Percentiles rank a stretch among this genome's conserved stretches.
Conservation (phyloP, 2,888 invertebrate genomes). For the Nesidiocoris tenuis region DNA sequence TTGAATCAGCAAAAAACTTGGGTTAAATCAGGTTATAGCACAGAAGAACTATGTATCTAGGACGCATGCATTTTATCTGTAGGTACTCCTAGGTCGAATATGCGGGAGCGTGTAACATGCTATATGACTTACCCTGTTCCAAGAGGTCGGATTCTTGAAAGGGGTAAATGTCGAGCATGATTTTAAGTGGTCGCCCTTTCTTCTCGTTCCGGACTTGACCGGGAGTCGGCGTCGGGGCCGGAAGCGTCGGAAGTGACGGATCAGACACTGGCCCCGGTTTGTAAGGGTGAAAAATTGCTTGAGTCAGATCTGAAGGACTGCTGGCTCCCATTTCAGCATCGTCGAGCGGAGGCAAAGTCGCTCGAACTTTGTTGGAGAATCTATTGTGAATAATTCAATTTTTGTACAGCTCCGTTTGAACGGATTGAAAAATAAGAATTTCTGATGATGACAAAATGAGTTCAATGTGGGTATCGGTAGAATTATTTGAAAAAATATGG, state of each 20-base stretch:
- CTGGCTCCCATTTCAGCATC: neutral
- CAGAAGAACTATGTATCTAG: too few relatives aligned
- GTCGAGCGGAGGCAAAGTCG: neutral
- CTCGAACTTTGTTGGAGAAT: slow-evolving; percentile 38
- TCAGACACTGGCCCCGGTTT: neutral
- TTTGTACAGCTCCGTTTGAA: neutral
- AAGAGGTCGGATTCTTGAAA: slow-evolving; percentile 6
- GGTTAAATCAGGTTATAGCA: too few relatives aligned
- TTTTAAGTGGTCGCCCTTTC: slow-evolving; percentile 43
- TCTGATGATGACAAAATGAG: too few relatives aligned
- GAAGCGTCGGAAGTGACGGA: neutral
- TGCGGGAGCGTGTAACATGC: too few relatives aligned
- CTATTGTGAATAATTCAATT: slow-evolving; percentile 20
- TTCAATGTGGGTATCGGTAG: too few relatives aligned
- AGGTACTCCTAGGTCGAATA: too few relatives aligned
- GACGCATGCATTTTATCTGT: too few relatives aligned
- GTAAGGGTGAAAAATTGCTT: slow-evolving; percentile 46
- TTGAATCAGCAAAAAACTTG: too few relatives aligned
- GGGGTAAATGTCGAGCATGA: slow-evolving; percentile 48
- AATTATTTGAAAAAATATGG: too few relatives aligned
- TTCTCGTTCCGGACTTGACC: neutral
- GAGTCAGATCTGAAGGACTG: slow-evolving; percentile 23
- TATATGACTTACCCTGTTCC: slow-evolving; percentile 6
- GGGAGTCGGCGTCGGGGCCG: neutral
- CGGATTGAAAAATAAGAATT: too few relatives aligned